Conservation (phyloP, 2,797 vertebrate genomes). For the Rhinoraja longicauda region DNA sequence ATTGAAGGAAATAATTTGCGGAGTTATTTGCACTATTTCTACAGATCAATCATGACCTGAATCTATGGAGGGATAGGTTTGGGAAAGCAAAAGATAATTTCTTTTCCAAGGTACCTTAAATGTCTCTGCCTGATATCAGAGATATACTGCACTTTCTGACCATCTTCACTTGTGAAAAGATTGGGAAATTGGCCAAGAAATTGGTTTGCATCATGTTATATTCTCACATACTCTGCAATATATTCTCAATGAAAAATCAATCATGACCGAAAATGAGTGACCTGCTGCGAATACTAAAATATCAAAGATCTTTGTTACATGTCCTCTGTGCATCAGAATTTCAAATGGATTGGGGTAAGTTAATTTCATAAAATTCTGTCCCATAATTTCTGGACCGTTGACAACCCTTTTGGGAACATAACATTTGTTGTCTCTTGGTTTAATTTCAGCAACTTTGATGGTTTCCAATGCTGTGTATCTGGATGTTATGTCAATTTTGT, state of each 20-base stretch:
- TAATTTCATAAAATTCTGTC: background rate
- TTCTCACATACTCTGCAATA: too few species aligned
- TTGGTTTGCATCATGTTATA: too few species aligned
- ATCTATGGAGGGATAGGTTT: background rate
- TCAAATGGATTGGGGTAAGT: background rate
- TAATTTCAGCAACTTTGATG: background rate
- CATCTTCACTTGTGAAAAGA: background rate
- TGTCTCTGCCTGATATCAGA: background rate
- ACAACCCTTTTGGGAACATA: background rate
- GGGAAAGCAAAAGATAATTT: background rate
- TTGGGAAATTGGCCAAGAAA: background rate
- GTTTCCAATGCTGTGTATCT: background rate
- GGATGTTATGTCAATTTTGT: background rate
- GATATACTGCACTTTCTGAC: background rate
- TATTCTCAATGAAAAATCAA: too few species aligned
- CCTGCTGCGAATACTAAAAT: too few species aligned
- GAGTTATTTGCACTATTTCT: too few species aligned
- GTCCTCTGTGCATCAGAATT: too few species aligned
- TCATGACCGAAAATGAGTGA: too few species aligned
- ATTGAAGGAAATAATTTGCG: too few species aligned
- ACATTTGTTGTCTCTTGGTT: background rate
- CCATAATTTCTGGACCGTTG: background rate
- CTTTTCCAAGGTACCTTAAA: background rate
- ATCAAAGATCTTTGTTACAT: too few species aligned
- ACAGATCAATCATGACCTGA: background rate